phyloP scores from a whole-genome alignment of 2,888 invertebrate species.

The Endomychus coccineus region DNA sequence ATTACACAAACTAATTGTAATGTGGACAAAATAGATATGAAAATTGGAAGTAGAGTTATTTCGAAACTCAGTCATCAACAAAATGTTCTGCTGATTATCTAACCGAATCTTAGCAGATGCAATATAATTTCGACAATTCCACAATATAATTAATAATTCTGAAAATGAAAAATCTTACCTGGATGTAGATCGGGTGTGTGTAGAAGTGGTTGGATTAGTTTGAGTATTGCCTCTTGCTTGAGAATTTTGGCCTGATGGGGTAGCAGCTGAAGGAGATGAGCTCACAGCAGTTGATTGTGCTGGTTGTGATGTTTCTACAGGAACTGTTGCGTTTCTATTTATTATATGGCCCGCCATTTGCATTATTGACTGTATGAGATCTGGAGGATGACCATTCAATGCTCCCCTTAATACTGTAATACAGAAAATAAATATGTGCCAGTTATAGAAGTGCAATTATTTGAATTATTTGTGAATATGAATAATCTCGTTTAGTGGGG shows the following conservation, averaged over 20 bases:
- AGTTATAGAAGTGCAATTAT: no score
- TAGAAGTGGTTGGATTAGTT: slow-evolving; percentile 64
- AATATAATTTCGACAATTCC: no score
- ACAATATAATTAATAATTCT: no score
- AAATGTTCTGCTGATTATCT: no score
- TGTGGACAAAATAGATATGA: no score
- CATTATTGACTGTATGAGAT: slow-evolving; percentile 51
- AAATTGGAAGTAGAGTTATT: no score
- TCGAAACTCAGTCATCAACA: no score
- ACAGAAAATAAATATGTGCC: no score
- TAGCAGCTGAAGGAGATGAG: slow-evolving; percentile 21
- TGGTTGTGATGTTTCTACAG: slow-evolving; percentile 6
- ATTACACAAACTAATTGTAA: no score
- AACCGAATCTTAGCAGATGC: no score
- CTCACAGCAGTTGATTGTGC: slow-evolving; percentile 9
- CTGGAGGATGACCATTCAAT: slow-evolving; percentile 42
- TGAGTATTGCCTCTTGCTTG: slow-evolving; percentile 56
- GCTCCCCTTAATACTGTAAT: slow-evolving; percentile 42
- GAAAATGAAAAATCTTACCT: slow-evolving; percentile 6
- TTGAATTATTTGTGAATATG: no score
- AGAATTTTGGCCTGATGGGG: slow-evolving; percentile 39
- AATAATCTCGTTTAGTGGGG: no score
- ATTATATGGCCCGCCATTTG: slow-evolving; percentile 48
- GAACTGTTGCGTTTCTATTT: slow-evolving; percentile 20
- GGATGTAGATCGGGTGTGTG: slow-evolving; percentile 58